Percentiles rank a stretch among this genome's conserved stretches.
phyloP scores from a whole-genome alignment of 2,113 vertebrate genomes.

The Burhinus bistriatus region DNA sequence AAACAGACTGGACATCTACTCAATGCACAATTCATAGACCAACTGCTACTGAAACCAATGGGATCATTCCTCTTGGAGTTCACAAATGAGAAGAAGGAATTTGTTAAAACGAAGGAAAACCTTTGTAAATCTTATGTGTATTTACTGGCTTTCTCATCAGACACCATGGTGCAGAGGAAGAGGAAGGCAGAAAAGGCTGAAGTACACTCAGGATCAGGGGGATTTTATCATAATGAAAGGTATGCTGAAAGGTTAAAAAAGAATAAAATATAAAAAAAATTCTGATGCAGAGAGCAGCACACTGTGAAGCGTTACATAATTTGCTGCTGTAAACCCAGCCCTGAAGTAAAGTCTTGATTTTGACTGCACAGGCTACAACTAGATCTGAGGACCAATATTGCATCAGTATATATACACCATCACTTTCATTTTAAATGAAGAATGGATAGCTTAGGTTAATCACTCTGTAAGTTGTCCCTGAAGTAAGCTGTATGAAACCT shows the following conservation, averaged over 20 bases:
- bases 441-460: not conserved
- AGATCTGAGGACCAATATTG: rapidly evolving
- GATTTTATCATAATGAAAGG: not conserved
- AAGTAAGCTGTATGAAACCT: not conserved
- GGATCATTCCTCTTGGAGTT: not conserved
- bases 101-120: not conserved
- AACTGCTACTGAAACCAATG: not conserved
- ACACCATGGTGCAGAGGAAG: not conserved
- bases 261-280: not conserved
- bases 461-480: not conserved
- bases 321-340: not conserved
- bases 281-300: not conserved
- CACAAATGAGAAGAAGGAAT: not conserved
- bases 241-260: not conserved
- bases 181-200: not conserved
- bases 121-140: not conserved
- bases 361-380: not conserved
- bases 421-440: not conserved
- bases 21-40: not conserved
- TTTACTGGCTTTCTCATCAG: not conserved
- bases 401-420: not conserved
- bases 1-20: not conserved
- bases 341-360: not conserved
- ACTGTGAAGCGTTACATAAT: not conserved
- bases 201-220: not conserved